phyloP scores from a whole-genome alignment of 1,140 invertebrate genomes.

The Eciton burchellii region DNA sequence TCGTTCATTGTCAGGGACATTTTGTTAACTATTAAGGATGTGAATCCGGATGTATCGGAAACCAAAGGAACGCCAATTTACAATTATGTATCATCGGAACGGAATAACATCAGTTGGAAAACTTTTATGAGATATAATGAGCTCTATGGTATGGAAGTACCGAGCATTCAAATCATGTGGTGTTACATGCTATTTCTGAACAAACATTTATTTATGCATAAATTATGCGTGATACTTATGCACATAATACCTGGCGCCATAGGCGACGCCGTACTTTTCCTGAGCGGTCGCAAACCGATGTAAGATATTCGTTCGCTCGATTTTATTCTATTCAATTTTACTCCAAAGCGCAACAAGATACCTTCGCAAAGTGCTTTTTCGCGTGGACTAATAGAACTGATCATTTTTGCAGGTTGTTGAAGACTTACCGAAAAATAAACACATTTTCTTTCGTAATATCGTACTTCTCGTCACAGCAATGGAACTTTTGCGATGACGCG shows the following conservation, averaged over 20 bases:
- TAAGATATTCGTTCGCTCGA: slow-evolving; percentile 71
- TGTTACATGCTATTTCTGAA: slow-evolving; percentile 85
- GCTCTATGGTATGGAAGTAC: slow-evolving; percentile 79
- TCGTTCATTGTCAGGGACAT: slow-evolving; percentile 43
- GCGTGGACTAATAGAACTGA: background rate
- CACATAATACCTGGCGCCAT: slow-evolving; percentile 83
- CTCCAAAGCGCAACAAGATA: background rate
- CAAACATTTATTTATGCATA: slow-evolving; percentile 83
- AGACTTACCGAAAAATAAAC: slow-evolving; percentile 86
- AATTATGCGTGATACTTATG: slow-evolving; percentile 81
- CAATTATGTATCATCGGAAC: slow-evolving; percentile 87
- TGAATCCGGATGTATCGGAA: background rate
- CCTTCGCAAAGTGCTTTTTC: background rate
- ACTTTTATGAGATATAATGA: slow-evolving; percentile 85
- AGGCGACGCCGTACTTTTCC: slow-evolving; percentile 74
- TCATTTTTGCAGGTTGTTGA: slow-evolving; percentile 83
- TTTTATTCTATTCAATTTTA: too few relatives aligned
- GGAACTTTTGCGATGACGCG: slow-evolving; percentile 87
- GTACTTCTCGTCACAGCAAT: slow-evolving; percentile 87
- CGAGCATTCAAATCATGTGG: slow-evolving; percentile 85
- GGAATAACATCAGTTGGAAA: slow-evolving; percentile 87
- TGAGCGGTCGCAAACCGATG: slow-evolving; percentile 83
- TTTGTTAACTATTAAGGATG: background rate
- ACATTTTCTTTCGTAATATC: slow-evolving; percentile 86
- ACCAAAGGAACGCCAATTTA: slow-evolving; percentile 82